phyloP scores from a whole-genome alignment of 2,113 vertebrate genomes.

The Callipepla californica region DNA sequence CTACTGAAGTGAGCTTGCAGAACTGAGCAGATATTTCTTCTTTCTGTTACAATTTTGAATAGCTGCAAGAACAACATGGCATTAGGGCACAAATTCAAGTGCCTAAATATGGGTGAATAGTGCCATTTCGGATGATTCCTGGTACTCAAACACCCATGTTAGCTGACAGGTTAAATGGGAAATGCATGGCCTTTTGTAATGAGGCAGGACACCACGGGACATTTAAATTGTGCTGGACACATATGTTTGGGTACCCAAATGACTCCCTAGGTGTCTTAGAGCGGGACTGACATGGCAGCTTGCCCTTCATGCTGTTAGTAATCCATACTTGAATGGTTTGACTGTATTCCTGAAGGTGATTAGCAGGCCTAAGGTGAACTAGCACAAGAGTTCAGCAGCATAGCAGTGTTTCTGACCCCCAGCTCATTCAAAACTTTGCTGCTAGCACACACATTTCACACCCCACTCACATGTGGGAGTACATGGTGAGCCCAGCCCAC shows the following conservation, averaged over 20 bases:
- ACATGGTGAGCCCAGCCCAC: accelerated
- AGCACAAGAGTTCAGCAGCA: not conserved
- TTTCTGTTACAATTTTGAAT: not conserved
- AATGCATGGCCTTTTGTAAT: not conserved
- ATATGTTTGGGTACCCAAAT: not conserved
- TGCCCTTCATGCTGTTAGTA: not conserved
- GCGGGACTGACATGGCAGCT: not conserved
- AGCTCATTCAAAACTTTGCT: not conserved
- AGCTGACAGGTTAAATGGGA: not conserved
- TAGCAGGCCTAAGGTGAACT: not conserved
- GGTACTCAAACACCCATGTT: not conserved
- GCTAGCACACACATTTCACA: not conserved
- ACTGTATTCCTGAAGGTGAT: not conserved
- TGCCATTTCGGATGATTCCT: not conserved
- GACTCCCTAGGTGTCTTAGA: not conserved
- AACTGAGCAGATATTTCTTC: not conserved
- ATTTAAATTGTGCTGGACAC: not conserved
- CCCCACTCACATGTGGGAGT: accelerated
- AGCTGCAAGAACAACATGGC: not conserved
- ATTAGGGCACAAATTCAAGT: not conserved
- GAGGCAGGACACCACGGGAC: accelerated
- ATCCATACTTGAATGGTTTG: not conserved
- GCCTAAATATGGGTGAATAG: not conserved
- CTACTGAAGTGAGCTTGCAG: not conserved
- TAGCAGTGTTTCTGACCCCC: not conserved